Percentiles rank a stretch among this genome's conserved stretches.
These are phyloP conservation scores for Zygothrica quintamaculata DNA, from an alignment of 2,888 invertebrate genomes.

Conservation along the genomic window DNA sequence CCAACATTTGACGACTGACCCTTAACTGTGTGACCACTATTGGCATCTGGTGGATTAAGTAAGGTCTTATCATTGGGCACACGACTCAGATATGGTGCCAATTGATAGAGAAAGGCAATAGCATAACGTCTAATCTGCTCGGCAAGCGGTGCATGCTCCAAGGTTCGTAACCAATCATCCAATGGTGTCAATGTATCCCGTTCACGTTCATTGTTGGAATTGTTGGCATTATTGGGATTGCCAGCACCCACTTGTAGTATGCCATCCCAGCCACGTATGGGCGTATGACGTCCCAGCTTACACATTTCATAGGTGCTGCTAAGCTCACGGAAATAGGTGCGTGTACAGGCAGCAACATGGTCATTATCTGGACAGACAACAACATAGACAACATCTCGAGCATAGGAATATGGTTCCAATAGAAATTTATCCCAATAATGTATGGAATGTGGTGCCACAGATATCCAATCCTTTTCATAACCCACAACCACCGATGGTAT, in stretches of 20 bases:
- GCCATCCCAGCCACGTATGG: slow-evolving; percentile 94
- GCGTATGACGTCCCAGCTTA: slow-evolving; percentile 95
- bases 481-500: slow-evolving; percentile 97
- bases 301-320: slow-evolving; percentile 97
- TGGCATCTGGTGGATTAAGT: slow-evolving; percentile 87
- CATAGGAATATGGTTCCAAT: slow-evolving; percentile 98
- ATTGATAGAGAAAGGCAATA: slow-evolving; percentile 90
- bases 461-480: slow-evolving; percentile 97
- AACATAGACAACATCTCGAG: slow-evolving; percentile 96
- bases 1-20: slow-evolving; percentile 27
- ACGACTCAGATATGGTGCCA: slow-evolving; percentile 91
- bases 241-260: slow-evolving; percentile 91
- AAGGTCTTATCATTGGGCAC: slow-evolving; percentile 90
- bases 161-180: slow-evolving; percentile 95
- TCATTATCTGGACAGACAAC: slow-evolving; percentile 97
- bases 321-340: slow-evolving; percentile 95
- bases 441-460: slow-evolving; percentile 96
- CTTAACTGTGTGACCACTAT: slow-evolving; percentile 17
- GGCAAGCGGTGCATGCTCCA: slow-evolving; percentile 92
- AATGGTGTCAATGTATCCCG: slow-evolving; percentile 85
- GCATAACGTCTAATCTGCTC: slow-evolving; percentile 95
- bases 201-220: slow-evolving; percentile 10
- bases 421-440: slow-evolving; percentile 98
- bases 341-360: slow-evolving; percentile 90
- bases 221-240: no score